These are phyloP conservation scores for Scaptomyza graminum DNA, from an alignment of 1,140 invertebrate species.

Conservation along the genomic window DNA sequence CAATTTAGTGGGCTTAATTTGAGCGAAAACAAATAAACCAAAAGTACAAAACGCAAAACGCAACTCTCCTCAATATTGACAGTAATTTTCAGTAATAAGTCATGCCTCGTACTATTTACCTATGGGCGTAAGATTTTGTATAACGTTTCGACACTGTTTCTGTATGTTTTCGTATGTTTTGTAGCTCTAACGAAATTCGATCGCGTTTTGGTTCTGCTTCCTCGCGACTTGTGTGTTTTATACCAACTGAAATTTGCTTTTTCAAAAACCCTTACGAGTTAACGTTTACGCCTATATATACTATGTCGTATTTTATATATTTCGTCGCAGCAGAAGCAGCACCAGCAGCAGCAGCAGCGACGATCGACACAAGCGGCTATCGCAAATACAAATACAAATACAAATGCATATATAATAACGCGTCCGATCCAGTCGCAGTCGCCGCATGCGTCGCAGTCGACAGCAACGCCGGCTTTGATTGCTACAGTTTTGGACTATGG, in stretches of 20 bases:
- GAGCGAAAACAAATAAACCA: background rate
- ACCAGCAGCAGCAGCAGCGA: constrained; percentile 14
- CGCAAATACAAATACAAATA: constrained; percentile 39
- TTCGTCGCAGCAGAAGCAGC: constrained; percentile 7
- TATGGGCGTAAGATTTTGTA: constrained; percentile 36
- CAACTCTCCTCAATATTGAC: constrained; percentile 23
- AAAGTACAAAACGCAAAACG: constrained; percentile 6
- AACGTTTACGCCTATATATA: constrained; percentile 59
- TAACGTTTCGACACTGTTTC: constrained; percentile 13
- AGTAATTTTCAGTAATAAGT: constrained; percentile 44
- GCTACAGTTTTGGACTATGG: constrained; percentile 14
- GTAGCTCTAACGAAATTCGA: constrained; percentile 40
- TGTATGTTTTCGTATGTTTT: constrained; percentile 28
- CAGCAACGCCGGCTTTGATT: constrained; percentile 8
- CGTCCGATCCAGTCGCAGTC: constrained; percentile 10
- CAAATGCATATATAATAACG: constrained; percentile 11
- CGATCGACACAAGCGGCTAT: constrained; percentile 42
- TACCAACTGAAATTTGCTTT: constrained; percentile 79
- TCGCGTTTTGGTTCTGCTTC: constrained; percentile 64
- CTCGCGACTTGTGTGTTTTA: constrained; percentile 68
- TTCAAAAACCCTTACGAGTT: constrained; percentile 80
- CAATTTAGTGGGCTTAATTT: background rate
- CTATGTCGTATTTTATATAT: constrained; percentile 19
- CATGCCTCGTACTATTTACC: constrained; percentile 46
- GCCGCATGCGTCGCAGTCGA: background rate